Evolutionary conservation across 2,888 invertebrate genomes (phyloP), one percentile per base, ranked within the genome.

Genomic region (Mimas tiliae): DNA sequence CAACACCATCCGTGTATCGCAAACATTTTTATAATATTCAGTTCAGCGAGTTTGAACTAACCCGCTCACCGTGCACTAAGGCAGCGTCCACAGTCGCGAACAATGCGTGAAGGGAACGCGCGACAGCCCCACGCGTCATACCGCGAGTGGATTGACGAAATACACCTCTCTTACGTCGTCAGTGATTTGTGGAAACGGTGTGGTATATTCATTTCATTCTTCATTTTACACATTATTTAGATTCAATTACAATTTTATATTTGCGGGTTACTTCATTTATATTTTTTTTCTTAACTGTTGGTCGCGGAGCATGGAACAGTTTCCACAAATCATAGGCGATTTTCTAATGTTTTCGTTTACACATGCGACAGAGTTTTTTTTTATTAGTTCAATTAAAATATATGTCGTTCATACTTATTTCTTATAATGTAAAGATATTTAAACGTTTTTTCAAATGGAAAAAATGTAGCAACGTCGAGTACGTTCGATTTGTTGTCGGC

Each of bases 1-100:
- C 73, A 76, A 75, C 75, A 75, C 71, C 82, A 83, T 74, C 83
- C 70, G 70, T 73, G 81, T 83, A 78, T 84, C 80, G 73, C 71
- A 72, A 42, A 75, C 71, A 70, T 78, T 79, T 80, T 80, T 79
- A 73, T 78, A 77, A 75, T 64, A 75, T 70, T 72, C 73, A 72
- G 77, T 80, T 77, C 77, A 74, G 69, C 65, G 63, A 66, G 64
- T 67, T 33, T 79, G 82, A 72, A 80, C 75, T 71, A 71, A 63
- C 68, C 74, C 68, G 70, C 69, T 64, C 72, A 70, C 64, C 63
- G 75, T 66, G 71, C 67, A 62, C 16, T 34, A 58, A n/a, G 11
- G 55, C 50, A 50, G n/a, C 63, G 33, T 38, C n/a, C 34, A 38
- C 19, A 58, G 38, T 38, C 55, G 55, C 55, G 34, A 55, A 9